Conservation (phyloP, 2,888 invertebrate species). For the Hesperia comma region DNA sequence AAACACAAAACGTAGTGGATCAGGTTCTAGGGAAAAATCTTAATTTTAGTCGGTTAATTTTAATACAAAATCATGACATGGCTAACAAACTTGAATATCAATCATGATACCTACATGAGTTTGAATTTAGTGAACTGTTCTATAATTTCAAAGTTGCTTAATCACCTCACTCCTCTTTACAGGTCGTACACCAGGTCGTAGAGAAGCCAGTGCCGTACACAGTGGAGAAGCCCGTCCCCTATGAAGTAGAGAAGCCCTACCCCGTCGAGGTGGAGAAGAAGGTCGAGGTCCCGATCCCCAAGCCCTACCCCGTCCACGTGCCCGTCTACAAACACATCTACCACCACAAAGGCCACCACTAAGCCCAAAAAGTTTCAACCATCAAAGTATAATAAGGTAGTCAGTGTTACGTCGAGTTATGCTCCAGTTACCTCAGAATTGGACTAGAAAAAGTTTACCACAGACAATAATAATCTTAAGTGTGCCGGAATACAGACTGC, state of each 20-base stretch:
- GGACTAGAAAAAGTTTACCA: background rate
- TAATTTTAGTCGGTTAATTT: no score
- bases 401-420: background rate
- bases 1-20: no score
- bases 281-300: conserved; percentile 87
- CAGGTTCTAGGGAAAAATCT: no score
- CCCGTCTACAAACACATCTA: conserved; percentile 90
- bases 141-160: no score
- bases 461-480: background rate
- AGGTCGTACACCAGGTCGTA: conserved; percentile 88
- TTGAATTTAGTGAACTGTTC: no score
- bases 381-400: conserved; percentile 14
- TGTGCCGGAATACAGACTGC: background rate
- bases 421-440: background rate
- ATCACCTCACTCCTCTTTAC: conserved; percentile 39
- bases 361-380: conserved; percentile 47
- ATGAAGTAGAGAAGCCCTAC: conserved; percentile 89
- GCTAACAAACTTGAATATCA: no score
- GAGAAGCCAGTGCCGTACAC: conserved; percentile 90
- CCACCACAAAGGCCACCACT: conserved; percentile 85
- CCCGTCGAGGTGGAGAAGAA: conserved; percentile 90
- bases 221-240: conserved; percentile 88
- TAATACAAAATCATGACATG: no score
- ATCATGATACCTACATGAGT: no score
- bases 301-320: conserved; percentile 89